Percentiles rank a stretch among this genome's conserved stretches.
Evolutionary conservation across 2,888 invertebrate genomes (phyloP).

Genomic region (Apodemia hepburni): DNA sequence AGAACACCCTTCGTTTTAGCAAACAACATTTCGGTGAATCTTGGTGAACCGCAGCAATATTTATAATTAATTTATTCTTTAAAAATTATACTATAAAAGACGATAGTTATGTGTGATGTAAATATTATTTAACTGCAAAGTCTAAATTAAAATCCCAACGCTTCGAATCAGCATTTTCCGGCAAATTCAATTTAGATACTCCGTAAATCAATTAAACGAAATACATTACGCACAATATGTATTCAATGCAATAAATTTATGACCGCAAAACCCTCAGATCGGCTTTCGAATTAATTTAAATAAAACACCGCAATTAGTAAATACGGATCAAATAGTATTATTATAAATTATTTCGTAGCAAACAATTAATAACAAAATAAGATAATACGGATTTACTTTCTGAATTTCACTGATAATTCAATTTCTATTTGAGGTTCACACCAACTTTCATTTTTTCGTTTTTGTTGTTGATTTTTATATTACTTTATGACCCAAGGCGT

Average conservation of each 20-base stretch:
- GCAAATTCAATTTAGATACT: slow-evolving; percentile 5
- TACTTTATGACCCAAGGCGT: too few species aligned
- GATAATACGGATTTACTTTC: background rate
- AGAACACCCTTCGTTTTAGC: too few species aligned
- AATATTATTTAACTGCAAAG: background rate
- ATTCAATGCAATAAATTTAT: slow-evolving; percentile 9
- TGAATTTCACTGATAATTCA: background rate
- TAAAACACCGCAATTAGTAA: background rate
- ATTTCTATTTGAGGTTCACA: background rate
- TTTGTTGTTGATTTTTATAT: too few species aligned
- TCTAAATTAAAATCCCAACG: background rate
- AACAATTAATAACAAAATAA: background rate
- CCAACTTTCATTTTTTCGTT: too few species aligned
- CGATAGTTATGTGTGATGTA: too few species aligned
- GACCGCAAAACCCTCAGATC: slow-evolving; percentile 7
- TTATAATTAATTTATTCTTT: too few species aligned
- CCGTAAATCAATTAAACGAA: background rate
- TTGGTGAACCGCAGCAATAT: too few species aligned
- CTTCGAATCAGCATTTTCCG: background rate
- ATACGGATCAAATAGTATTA: background rate
- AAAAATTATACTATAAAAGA: too few species aligned
- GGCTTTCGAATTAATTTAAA: background rate
- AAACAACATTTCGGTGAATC: too few species aligned
- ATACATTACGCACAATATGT: slow-evolving; percentile 2
- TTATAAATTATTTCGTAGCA: background rate